phyloP scores from a whole-genome alignment of 2,797 vertebrate genomes.

The Mus caroli region DNA sequence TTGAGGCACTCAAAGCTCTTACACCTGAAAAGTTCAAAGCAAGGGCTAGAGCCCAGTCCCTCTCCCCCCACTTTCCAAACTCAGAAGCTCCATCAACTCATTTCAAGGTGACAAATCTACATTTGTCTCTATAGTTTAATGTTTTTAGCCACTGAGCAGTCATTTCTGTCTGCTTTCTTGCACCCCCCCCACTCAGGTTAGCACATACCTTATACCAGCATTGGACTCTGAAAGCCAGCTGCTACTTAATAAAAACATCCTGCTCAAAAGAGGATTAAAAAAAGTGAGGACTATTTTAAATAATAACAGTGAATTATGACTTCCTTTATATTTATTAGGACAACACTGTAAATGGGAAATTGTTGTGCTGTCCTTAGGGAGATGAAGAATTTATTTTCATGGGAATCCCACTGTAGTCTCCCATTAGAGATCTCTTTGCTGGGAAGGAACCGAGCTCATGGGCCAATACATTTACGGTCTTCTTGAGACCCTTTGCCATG shows the following conservation, averaged over 20 bases:
- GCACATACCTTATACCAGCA: background rate
- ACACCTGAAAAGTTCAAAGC: background rate
- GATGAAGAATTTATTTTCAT: constrained; percentile 67
- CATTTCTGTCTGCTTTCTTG: background rate
- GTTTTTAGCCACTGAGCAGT: background rate
- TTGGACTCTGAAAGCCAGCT: constrained; percentile 63
- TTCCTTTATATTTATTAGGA: constrained; percentile 78
- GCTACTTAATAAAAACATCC: constrained; percentile 65
- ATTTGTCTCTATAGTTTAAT: background rate
- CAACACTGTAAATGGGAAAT: constrained; percentile 71
- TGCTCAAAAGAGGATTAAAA: background rate
- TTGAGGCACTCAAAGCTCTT: background rate
- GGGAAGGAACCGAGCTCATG: constrained; percentile 44
- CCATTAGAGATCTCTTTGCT: constrained; percentile 7
- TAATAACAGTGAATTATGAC: constrained; percentile 74
- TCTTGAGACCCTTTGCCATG: constrained; percentile 38
- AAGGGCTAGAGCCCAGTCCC: background rate
- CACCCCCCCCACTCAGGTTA: background rate
- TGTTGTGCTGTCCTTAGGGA: constrained; percentile 67
- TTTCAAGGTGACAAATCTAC: constrained; percentile 23
- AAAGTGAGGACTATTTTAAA: constrained; percentile 74
- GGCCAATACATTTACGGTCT: constrained; percentile 46
- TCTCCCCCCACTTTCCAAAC: background rate
- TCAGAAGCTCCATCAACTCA: background rate
- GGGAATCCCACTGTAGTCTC: constrained; percentile 69